phyloP scores from a whole-genome alignment of 2,797 vertebrate species.

The Helicolenus hilgendorfi region DNA sequence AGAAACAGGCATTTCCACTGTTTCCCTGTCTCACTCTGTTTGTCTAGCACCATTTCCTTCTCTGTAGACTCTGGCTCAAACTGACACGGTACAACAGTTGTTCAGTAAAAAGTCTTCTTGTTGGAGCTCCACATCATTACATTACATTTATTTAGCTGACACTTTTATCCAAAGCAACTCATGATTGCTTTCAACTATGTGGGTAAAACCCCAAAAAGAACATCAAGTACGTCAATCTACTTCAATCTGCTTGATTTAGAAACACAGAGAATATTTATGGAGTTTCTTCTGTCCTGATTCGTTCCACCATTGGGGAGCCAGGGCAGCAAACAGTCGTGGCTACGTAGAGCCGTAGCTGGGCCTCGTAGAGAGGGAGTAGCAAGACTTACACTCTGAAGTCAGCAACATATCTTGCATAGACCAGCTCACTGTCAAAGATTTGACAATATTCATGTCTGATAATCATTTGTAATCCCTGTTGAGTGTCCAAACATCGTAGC shows the following conservation, averaged over 20 bases:
- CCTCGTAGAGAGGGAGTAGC: no score
- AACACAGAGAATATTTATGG: no score
- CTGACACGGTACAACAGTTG: not conserved
- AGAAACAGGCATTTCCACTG: no score
- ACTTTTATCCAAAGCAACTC: no score
- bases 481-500: not conserved
- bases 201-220: no score
- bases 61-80: not conserved
- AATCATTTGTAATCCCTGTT: rapidly evolving
- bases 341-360: rapidly evolving
- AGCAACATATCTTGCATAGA: not conserved
- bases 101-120: not conserved
- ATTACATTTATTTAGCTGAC: no score
- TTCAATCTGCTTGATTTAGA: no score
- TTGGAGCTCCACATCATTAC: not conserved
- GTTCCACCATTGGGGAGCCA: no score
- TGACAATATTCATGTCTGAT: not conserved
- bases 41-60: not conserved
- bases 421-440: not conserved
- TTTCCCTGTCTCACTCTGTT: not conserved
- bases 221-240: no score
- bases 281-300: no score
- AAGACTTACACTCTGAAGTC: not conserved
- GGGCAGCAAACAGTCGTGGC: no score
- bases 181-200: no score